phyloP scores from a whole-genome alignment of 2,113 vertebrate genomes.

The Percopsis transmontana region DNA sequence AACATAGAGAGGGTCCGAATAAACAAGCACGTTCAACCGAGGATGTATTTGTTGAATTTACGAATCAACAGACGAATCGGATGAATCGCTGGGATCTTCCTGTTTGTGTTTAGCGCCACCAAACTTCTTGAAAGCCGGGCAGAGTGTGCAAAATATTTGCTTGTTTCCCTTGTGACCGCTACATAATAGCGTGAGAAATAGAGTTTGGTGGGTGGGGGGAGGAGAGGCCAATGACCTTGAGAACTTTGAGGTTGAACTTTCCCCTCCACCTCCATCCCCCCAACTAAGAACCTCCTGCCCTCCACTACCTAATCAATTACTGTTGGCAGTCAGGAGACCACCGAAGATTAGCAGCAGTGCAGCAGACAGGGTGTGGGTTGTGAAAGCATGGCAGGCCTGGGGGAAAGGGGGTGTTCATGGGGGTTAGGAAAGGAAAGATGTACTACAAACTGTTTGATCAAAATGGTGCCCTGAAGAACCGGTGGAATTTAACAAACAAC shows the following conservation, averaged over 20 bases:
- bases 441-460: constrained; percentile 65
- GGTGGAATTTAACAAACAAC: constrained; percentile 31
- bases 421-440: constrained; percentile 44
- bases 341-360: constrained; percentile 75
- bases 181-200: constrained; percentile 76
- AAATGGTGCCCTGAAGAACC: constrained; percentile 54
- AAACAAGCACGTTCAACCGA: constrained; percentile 49
- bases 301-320: constrained; percentile 80
- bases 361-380: constrained; percentile 61
- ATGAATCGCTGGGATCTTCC: constrained; percentile 53
- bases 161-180: constrained; percentile 66
- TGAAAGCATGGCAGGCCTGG: not conserved
- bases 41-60: constrained; percentile 39
- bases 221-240: constrained; percentile 72
- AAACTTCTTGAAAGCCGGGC: constrained; percentile 54
- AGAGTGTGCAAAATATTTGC: constrained; percentile 69
- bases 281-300: constrained; percentile 37
- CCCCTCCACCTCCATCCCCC: constrained; percentile 48
- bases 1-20: constrained; percentile 32
- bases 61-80: constrained; percentile 34
- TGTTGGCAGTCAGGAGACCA: constrained; percentile 78
- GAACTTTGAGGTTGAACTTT: constrained; percentile 74
- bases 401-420: constrained; percentile 16
- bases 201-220: constrained; percentile 34
- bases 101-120: constrained; percentile 58